Percentiles rank a stretch among this genome's conserved stretches.
These are phyloP conservation scores for Heliconius nattereri DNA, from an alignment of 1,140 invertebrate genomes.

Conservation along the genomic window DNA sequence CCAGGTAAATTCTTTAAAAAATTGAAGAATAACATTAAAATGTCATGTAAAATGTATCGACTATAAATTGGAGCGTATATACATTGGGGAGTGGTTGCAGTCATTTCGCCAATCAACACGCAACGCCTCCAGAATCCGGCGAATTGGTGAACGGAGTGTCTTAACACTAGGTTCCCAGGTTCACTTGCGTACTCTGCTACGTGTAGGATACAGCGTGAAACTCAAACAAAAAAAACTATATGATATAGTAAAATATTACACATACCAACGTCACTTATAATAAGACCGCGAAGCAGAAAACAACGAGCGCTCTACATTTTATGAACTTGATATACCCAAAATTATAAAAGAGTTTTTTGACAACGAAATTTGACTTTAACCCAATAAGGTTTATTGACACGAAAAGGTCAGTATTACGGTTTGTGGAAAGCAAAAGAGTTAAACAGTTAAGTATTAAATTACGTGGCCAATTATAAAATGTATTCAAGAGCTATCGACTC, in stretches of 20 bases:
- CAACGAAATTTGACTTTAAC: not conserved
- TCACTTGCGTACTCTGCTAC: no score
- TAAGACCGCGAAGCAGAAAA: not conserved
- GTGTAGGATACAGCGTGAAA: no score
- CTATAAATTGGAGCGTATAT: not conserved
- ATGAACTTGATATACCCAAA: not conserved
- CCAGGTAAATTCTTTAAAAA: no score
- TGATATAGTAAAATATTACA: not conserved
- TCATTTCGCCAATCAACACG: no score
- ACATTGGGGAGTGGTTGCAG: no score
- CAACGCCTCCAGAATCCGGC: no score
- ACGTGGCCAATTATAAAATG: not conserved
- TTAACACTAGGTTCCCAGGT: no score
- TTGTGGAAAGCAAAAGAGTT: constrained; percentile 1
- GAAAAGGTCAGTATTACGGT: constrained; percentile 3
- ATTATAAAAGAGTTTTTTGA: not conserved
- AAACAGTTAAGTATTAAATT: constrained; percentile 8
- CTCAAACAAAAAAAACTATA: not conserved
- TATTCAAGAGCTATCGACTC: not conserved
- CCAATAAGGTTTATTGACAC: constrained; percentile 1
- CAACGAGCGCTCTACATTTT: not conserved
- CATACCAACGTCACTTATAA: not conserved
- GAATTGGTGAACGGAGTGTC: no score
- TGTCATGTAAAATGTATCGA: not conserved
- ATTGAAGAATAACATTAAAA: not conserved